These are phyloP conservation scores for Anolis sagrei DNA, from an alignment of 2,113 vertebrate genomes.

Conservation along the genomic window DNA sequence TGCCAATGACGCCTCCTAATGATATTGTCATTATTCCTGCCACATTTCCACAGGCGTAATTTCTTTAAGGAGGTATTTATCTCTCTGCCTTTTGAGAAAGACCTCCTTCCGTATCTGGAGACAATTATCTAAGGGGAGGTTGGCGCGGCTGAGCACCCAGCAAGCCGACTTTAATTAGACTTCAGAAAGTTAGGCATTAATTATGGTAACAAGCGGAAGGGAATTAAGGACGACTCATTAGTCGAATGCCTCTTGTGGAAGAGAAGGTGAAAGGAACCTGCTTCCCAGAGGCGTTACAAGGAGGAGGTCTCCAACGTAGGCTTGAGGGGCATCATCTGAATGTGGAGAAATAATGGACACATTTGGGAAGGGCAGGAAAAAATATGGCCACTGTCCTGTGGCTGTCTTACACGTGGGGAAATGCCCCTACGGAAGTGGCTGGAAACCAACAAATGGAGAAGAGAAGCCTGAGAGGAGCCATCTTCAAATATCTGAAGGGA, in stretches of 20 bases:
- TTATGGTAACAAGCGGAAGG: slow-evolving; percentile 63
- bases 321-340: slow-evolving; percentile 11
- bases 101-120: slow-evolving; percentile 32
- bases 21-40: slow-evolving; percentile 11
- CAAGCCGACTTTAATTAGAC: slow-evolving; percentile 59
- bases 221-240: slow-evolving; percentile 58
- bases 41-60: not conserved
- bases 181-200: slow-evolving; percentile 66
- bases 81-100: not conserved
- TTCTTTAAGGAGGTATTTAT: slow-evolving; percentile 18
- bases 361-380: not conserved
- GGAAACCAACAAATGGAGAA: too few relatives aligned
- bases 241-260: slow-evolving; percentile 32
- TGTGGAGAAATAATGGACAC: not conserved
- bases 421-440: too few relatives aligned
- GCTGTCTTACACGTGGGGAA: too few relatives aligned
- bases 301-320: not conserved
- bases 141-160: slow-evolving; percentile 61
- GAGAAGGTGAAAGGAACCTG: not conserved
- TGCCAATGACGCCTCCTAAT: slow-evolving; percentile 13
- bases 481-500: too few relatives aligned
- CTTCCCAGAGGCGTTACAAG: not conserved
- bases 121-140: slow-evolving; percentile 55
- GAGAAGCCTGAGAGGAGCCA: too few relatives aligned
- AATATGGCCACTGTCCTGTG: too few relatives aligned